Conservation (phyloP, 1,140 invertebrate genomes). For the Brachionus angularis region DNA sequence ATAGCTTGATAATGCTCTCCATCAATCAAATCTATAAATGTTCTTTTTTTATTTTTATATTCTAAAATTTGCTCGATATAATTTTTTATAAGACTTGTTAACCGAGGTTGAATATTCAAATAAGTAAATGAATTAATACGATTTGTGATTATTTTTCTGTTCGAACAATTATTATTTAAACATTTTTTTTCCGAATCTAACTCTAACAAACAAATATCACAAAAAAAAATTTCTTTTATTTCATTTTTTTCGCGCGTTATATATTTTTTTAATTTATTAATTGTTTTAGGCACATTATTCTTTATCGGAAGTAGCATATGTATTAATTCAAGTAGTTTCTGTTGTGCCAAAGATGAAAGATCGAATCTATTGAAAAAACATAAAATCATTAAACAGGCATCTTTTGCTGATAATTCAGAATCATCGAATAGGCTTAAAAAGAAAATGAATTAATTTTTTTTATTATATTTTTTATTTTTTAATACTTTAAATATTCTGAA, state of each 20-base stretch:
- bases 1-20: neutral
- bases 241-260: neutral
- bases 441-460: too few relatives aligned
- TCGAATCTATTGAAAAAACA: neutral
- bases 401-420: neutral
- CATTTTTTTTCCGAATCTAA: too few relatives aligned
- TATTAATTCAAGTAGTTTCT: neutral
- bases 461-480: too few relatives aligned
- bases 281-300: neutral
- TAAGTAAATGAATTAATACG: too few relatives aligned
- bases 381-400: neutral
- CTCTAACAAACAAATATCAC: neutral
- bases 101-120: too few relatives aligned
- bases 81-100: neutral
- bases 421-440: neutral
- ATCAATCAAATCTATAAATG: neutral
- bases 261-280: too few relatives aligned
- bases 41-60: neutral
- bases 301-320: neutral
- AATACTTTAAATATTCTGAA: too few relatives aligned
- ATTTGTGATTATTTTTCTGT: too few relatives aligned
- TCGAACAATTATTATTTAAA: too few relatives aligned
- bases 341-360: neutral
- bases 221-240: neutral
- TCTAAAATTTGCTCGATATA: neutral